Base-by-base conservation (phyloP, 2,888 invertebrate genomes). In the Dendrolimus houi region DNA sequence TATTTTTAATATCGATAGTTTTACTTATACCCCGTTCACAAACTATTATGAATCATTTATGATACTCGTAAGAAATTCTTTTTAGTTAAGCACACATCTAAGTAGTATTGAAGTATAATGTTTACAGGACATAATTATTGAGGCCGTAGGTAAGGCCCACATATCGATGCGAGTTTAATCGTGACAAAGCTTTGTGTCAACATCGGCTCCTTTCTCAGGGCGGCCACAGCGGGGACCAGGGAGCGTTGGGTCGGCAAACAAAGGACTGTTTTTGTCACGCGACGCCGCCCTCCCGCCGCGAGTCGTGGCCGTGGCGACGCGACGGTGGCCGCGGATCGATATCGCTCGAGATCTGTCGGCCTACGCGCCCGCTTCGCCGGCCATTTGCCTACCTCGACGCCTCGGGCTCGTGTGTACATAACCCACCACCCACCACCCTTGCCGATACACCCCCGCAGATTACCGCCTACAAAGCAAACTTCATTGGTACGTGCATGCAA, bases 391-490 rank as follows among this genome's bases (percentile, higher is more conserved):
- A 89, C 89, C 88, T 88, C 87, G 85, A 84, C 86, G 89, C 88
- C 88, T 89, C 87, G 72, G 86, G 87, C 87, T 82, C 85, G 87
- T 87, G 86, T 89, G 88, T 88, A 87, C 87, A 88, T 86, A 88
- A 84, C 86, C 87, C 83, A 75, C 84, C 87, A 77, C 86, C 85
- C 83, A 77, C 82, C 85, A 72, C 86, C 85, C 85, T 64, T 56
- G 64, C 72, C 83, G 80, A 85, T 84, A 84, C 83, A 81, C 87
- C 88, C 87, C 85, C 85, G 77, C 82, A 88, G 89, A 89, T 89
- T 89, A 88, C 89, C 87, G 88, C 88, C 89, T 87, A 89, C 89
- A 88, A 87, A 89, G 89, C 89, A 88, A 89, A 88, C 88, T 89
- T 88, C 89, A 87, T 88, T 86, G 89, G 87, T 86, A 89, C 88